A percentile compares a stretch with the other conserved stretches of the same genome.
Conservation (phyloP, 1,140 invertebrate genomes). For the Triops longicaudatus region DNA sequence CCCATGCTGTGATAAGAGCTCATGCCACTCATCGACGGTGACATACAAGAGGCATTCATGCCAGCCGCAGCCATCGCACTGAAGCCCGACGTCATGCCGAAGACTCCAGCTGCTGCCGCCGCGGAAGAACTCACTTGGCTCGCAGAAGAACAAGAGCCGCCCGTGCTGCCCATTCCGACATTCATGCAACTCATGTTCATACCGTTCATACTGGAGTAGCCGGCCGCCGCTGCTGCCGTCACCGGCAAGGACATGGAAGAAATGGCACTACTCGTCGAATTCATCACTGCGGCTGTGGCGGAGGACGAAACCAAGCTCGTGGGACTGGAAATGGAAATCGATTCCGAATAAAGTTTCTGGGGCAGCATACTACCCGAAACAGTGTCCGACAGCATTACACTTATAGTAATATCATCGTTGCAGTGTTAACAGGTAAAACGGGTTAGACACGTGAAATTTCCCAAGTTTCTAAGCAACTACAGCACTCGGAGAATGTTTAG, state of each 20-base stretch:
- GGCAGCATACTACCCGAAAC: slow-evolving; percentile 37
- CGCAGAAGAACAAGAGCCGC: neutral
- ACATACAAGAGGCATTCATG: slow-evolving; percentile 57
- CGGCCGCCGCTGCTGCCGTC: slow-evolving; percentile 52
- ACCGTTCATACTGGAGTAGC: slow-evolving; percentile 41
- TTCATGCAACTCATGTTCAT: slow-evolving; percentile 56
- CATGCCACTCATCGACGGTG: slow-evolving; percentile 37
- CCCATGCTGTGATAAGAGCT: slow-evolving; percentile 50
- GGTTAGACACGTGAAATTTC: too few relatives aligned
- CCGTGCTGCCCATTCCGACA: neutral
- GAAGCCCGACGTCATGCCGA: slow-evolving; percentile 43
- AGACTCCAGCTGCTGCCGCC: slow-evolving; percentile 46
- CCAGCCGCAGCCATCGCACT: slow-evolving; percentile 45
- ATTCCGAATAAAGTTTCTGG: slow-evolving; percentile 48
- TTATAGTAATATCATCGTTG: neutral
- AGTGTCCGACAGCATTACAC: slow-evolving; percentile 19
- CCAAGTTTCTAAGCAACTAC: too few relatives aligned
- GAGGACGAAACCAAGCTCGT: slow-evolving; percentile 20
- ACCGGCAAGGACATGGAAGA: slow-evolving; percentile 41
- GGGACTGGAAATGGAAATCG: slow-evolving; percentile 37
- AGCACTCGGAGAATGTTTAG: too few relatives aligned
- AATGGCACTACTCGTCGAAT: slow-evolving; percentile 41
- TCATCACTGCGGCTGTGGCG: slow-evolving; percentile 34
- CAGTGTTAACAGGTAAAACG: neutral
- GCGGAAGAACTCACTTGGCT: slow-evolving; percentile 43